Evolutionary conservation across 2,888 invertebrate species (phyloP).

Genomic region (Dexiosoma caninum): DNA sequence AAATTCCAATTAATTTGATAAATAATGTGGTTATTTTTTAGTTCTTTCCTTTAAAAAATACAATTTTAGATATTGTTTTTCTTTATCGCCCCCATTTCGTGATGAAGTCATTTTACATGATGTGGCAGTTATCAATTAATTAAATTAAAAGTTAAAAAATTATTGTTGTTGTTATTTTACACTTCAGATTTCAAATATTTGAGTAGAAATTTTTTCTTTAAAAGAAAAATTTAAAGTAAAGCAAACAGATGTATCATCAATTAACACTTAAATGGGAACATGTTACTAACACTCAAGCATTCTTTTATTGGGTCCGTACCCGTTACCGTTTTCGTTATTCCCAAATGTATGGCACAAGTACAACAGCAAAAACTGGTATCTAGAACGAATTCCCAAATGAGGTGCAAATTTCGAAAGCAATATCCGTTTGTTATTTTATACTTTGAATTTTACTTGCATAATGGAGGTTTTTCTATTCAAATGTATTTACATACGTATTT

Average conservation of each 20-base stretch:
- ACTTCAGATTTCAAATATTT: background rate
- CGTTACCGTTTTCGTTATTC: background rate
- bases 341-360: background rate
- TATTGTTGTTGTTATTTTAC: too few species aligned
- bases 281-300: background rate
- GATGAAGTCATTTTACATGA: constrained; percentile 31
- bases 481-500: too few species aligned
- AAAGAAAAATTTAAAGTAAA: background rate
- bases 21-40: too few species aligned
- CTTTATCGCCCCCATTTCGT: too few species aligned
- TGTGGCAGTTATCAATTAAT: background rate
- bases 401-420: too few species aligned
- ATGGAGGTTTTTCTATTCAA: too few species aligned
- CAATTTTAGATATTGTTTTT: too few species aligned
- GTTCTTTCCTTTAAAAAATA: too few species aligned
- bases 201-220: background rate
- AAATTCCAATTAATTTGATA: too few species aligned
- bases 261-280: constrained; percentile 29
- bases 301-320: background rate
- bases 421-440: too few species aligned
- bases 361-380: background rate
- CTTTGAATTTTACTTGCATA: too few species aligned
- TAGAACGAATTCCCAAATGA: background rate
- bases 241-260: background rate
- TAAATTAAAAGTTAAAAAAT: too few species aligned